Conservation (phyloP, 2,113 vertebrate species). For the Spermophilus dauricus region DNA sequence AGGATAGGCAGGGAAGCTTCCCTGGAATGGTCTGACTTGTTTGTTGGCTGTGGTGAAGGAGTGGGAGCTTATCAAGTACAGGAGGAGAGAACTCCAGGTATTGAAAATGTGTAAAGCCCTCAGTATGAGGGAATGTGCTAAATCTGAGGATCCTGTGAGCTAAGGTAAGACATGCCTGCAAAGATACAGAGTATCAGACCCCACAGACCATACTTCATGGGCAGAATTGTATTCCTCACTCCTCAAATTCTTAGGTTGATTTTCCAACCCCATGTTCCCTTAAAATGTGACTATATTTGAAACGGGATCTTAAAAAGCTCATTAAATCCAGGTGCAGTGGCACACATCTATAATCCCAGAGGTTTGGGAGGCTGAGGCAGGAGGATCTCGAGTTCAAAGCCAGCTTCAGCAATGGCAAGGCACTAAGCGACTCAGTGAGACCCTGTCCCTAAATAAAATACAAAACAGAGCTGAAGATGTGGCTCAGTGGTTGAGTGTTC, state of each 20-base stretch:
- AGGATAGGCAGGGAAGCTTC: not conserved
- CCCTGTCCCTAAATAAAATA: no score
- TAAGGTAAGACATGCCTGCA: no score
- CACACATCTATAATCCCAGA: no score
- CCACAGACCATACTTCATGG: not conserved
- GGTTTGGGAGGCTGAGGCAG: no score
- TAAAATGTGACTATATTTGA: not conserved
- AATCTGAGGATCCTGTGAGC: not conserved
- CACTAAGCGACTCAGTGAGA: no score
- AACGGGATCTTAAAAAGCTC: not conserved
- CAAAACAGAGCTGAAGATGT: no score
- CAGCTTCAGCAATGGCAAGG: no score
- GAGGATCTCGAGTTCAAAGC: no score
- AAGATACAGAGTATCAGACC: not conserved
- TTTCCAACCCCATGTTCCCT: not conserved
- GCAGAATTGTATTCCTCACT: not conserved
- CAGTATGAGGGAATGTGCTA: not conserved
- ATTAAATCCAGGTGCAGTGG: no score
- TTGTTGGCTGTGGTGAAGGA: not conserved
- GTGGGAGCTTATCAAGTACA: not conserved
- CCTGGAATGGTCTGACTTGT: not conserved
- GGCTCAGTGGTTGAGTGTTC: no score
- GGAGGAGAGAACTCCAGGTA: not conserved
- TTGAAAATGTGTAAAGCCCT: not conserved
- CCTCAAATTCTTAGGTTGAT: not conserved